phyloP scores from a whole-genome alignment of 2,888 invertebrate species.

The Ditula angustiorana region DNA sequence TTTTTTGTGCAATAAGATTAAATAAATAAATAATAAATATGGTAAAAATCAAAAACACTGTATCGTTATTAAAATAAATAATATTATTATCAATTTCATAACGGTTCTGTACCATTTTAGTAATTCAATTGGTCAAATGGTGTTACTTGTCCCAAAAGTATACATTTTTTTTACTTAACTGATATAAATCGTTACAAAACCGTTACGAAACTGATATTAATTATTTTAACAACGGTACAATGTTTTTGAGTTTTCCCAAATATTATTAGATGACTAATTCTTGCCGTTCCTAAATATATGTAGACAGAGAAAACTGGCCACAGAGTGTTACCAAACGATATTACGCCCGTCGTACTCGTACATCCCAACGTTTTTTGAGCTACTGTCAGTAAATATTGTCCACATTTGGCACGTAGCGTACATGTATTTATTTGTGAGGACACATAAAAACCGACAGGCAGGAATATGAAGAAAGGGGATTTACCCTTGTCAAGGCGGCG shows the following conservation, averaged over 20 bases:
- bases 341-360: constrained; percentile 21
- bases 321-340: background rate
- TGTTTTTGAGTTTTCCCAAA: too few species aligned
- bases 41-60: too few species aligned
- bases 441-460: constrained; percentile 56
- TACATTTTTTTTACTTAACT: too few species aligned
- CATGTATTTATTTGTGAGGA: constrained; percentile 54
- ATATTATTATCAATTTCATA: too few species aligned
- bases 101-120: too few species aligned
- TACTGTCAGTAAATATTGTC: constrained; percentile 50
- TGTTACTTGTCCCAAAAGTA: too few species aligned
- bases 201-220: too few species aligned
- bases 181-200: too few species aligned
- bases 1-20: too few species aligned
- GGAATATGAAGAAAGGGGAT: constrained; percentile 79
- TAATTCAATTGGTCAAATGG: too few species aligned
- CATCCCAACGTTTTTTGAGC: constrained; percentile 35
- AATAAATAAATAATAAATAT: too few species aligned
- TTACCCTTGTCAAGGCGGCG: constrained; percentile 78
- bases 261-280: background rate
- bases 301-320: background rate
- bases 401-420: constrained; percentile 50
- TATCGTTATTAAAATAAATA: background rate
- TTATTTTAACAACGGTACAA: too few species aligned
- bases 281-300: background rate